A percentile compares a stretch with the other conserved stretches of the same genome.
Conservation (phyloP, 2,888 invertebrate species). For the Aethes cnicana region DNA sequence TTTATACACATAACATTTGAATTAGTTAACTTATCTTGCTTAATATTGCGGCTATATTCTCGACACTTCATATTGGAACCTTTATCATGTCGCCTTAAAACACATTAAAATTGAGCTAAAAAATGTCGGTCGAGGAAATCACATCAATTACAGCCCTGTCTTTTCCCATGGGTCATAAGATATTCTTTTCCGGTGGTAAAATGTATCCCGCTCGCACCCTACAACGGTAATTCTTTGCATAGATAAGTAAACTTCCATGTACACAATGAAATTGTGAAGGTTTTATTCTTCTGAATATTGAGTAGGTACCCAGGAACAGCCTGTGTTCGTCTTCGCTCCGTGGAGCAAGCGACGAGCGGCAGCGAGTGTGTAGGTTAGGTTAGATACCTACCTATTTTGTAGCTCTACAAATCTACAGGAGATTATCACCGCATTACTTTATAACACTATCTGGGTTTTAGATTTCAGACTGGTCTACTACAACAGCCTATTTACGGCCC, state of each 20-base stretch:
- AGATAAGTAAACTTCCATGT: conserved; percentile 51
- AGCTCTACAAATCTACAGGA: too few relatives aligned
- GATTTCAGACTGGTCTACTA: too few relatives aligned
- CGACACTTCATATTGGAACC: too few relatives aligned
- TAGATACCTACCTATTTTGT: neutral
- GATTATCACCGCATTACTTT: too few relatives aligned
- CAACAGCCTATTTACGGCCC: too few relatives aligned
- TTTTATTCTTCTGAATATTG: conserved; percentile 75
- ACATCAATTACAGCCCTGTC: conserved; percentile 2
- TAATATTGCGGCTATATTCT: too few relatives aligned
- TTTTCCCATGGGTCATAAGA: neutral
- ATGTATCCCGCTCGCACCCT: conserved; percentile 9
- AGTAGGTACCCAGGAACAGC: conserved; percentile 66
- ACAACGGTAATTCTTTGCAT: conserved; percentile 29
- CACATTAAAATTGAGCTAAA: too few relatives aligned
- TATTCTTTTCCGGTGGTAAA: neutral
- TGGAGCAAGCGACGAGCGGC: conserved; percentile 31
- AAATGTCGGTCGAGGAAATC: too few relatives aligned
- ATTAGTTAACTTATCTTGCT: too few relatives aligned
- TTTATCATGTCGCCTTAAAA: too few relatives aligned
- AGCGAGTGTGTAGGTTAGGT: conserved; percentile 28
- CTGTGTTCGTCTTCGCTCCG: conserved; percentile 58
- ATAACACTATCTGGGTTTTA: too few relatives aligned
- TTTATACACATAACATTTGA: too few relatives aligned
- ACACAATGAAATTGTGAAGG: conserved; percentile 56